These are phyloP conservation scores for Brachionus sp. DNA, from an alignment of 1,140 invertebrate genomes.

Conservation along the genomic window DNA sequence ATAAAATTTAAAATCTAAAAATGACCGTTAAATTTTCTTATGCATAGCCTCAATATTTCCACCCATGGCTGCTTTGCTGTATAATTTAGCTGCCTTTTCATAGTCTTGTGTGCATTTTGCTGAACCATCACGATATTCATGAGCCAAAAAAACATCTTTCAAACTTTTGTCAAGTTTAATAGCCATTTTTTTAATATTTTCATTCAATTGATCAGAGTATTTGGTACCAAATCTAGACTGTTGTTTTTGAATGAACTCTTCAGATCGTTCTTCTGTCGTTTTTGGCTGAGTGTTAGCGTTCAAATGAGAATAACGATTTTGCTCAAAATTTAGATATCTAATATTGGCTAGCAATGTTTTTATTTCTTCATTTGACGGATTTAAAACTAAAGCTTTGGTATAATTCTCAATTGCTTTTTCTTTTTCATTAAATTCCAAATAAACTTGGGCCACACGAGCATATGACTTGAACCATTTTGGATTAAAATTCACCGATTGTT, in stretches of 20 bases:
- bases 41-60: constrained; percentile 4
- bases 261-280: not conserved
- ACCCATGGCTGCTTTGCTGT: not conserved
- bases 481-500: not conserved
- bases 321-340: not conserved
- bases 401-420: not conserved
- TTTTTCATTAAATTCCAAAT: not conserved
- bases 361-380: not conserved
- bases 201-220: not conserved
- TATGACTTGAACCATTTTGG: constrained; percentile 10
- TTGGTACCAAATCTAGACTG: not conserved
- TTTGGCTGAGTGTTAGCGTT: not conserved
- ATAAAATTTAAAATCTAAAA: too few relatives aligned
- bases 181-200: not conserved
- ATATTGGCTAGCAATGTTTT: not conserved
- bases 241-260: not conserved
- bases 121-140: not conserved
- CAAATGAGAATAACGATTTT: not conserved
- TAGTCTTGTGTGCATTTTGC: not conserved
- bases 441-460: constrained; percentile 1
- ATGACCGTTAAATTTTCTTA: too few relatives aligned
- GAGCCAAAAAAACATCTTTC: not conserved
- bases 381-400: not conserved
- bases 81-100: not conserved
- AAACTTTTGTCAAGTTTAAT: not conserved